Base-by-base conservation (phyloP, 2,797 vertebrate species). In the Geotrypetes seraphini region DNA sequence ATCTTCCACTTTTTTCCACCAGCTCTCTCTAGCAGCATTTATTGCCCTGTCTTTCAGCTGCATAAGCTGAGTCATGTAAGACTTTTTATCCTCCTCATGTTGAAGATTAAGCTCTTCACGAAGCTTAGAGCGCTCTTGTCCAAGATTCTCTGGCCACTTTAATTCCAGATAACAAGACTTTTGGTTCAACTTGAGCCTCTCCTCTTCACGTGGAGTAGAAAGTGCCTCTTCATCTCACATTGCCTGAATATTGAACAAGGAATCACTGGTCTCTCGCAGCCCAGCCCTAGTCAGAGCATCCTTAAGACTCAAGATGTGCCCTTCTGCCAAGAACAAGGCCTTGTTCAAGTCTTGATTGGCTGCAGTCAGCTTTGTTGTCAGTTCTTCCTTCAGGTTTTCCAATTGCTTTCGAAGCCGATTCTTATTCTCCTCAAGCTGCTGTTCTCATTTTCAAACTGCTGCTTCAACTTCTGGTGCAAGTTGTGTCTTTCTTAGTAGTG, bases 1-100 rank as follows among this genome's bases (percentile, higher is more conserved):
- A 71, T 99, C 95, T 71, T 99, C 94, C 19, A 97, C 91, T 53
- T 96, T 96, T 64, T 90, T 88, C 71, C 99, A 93, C 93, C 95
- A 99, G 49, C 86, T 86, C 60, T 97, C 93, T 24, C 89, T 79
- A 51, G 91, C 91, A 6, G 66, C 79, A 57, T 71, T 77, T 73
- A 91, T 81, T 31, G 99, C 95, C 43, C 89, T 83, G 50, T 98
- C 93, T 55, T 97, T 98, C 63, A 73, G 81, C 12, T 92, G 92
- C 11, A 88, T 53, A 57, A 98, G 74, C 59, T 96, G 91, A 60
- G 76, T 65, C 69, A 98, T 68, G 2, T 90, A 89, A 10, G 80
- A 60, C 18, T 82, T 85, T 65, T 96, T 98, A 66, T 92, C 86
- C 35, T 96, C 93, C 57, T 88, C 88, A 12, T 97, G 90, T 22